A percentile compares a stretch with the other conserved stretches of the same genome.
These are phyloP conservation scores for Drosophila ficusphila DNA, from an alignment of 1,140 invertebrate species.

Conservation along the genomic window DNA sequence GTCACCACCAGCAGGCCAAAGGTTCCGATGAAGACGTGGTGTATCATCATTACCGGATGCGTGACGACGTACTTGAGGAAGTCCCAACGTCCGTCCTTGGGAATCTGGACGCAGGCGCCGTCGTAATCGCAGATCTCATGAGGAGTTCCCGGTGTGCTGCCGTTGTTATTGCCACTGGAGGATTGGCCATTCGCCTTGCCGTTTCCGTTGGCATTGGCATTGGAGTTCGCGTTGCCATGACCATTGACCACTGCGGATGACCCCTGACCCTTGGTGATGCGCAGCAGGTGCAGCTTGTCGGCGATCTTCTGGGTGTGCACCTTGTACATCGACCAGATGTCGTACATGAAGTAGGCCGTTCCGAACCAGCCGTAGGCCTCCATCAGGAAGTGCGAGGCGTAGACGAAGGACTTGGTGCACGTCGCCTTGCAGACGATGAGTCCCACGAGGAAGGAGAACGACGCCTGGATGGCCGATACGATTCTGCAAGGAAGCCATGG, in stretches of 20 bases:
- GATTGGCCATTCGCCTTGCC: conserved; percentile 35
- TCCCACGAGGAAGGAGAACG: conserved; percentile 87
- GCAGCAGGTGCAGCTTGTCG: conserved; percentile 78
- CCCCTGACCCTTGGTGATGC: conserved; percentile 51
- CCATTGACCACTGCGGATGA: background rate
- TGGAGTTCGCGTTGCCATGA: too few species aligned
- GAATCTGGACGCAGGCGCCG: conserved; percentile 58
- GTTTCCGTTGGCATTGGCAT: conserved; percentile 24
- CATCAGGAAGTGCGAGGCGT: conserved; percentile 88
- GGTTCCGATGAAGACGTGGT: conserved; percentile 90
- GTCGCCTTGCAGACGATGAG: conserved; percentile 87
- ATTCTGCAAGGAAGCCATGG: conserved; percentile 85
- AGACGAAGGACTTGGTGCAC: conserved; percentile 87
- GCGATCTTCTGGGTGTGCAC: conserved; percentile 85
- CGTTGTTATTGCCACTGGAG: conserved; percentile 49
- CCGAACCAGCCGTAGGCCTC: conserved; percentile 91
- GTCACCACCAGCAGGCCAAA: conserved; percentile 89
- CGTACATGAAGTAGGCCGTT: conserved; percentile 91
- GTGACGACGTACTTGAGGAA: conserved; percentile 86
- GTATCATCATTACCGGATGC: conserved; percentile 89
- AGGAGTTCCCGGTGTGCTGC: conserved; percentile 54
- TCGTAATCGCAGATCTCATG: conserved; percentile 78
- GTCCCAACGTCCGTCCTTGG: conserved; percentile 74
- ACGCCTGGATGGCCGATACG: conserved; percentile 88
- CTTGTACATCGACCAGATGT: conserved; percentile 90